phyloP scores from a whole-genome alignment of 2,888 invertebrate genomes.

The Cabera pusaria region DNA sequence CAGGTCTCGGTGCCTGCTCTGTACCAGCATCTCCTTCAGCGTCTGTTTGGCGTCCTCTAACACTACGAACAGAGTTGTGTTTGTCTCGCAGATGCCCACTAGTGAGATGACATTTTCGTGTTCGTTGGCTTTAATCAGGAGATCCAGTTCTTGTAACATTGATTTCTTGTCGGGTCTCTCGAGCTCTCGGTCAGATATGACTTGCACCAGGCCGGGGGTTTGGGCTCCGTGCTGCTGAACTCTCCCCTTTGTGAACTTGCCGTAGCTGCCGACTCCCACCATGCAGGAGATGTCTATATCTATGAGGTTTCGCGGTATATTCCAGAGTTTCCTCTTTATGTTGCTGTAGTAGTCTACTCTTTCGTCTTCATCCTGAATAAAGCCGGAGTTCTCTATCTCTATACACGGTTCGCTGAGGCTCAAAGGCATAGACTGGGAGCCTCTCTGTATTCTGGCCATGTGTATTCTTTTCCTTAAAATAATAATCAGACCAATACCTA shows the following conservation, averaged over 20 bases:
- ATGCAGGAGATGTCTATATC: constrained; percentile 88
- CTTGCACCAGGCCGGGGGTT: constrained; percentile 84
- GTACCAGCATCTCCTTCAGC: constrained; percentile 87
- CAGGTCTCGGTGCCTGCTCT: constrained; percentile 81
- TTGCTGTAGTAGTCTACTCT: constrained; percentile 88
- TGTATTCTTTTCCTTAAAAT: constrained; percentile 77
- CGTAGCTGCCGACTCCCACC: constrained; percentile 90
- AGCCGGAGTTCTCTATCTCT: constrained; percentile 92
- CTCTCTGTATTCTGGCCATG: constrained; percentile 71
- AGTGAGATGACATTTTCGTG: constrained; percentile 89
- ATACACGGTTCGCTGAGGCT: constrained; percentile 91
- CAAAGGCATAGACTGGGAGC: constrained; percentile 84
- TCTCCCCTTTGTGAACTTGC: constrained; percentile 88
- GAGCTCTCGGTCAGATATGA: constrained; percentile 83
- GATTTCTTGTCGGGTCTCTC: constrained; percentile 77
- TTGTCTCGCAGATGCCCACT: constrained; percentile 91
- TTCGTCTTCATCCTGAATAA: constrained; percentile 88
- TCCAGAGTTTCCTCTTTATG: constrained; percentile 89
- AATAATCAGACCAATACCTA: constrained; percentile 85
- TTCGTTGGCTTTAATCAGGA: constrained; percentile 86
- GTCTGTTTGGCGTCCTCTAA: constrained; percentile 87
- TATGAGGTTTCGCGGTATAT: constrained; percentile 87
- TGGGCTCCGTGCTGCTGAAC: constrained; percentile 84
- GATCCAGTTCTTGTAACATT: constrained; percentile 88
- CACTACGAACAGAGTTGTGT: constrained; percentile 88